Evolutionary conservation across 2,113 vertebrate species (phyloP).

Genomic region (Bagarius yarrelli): DNA sequence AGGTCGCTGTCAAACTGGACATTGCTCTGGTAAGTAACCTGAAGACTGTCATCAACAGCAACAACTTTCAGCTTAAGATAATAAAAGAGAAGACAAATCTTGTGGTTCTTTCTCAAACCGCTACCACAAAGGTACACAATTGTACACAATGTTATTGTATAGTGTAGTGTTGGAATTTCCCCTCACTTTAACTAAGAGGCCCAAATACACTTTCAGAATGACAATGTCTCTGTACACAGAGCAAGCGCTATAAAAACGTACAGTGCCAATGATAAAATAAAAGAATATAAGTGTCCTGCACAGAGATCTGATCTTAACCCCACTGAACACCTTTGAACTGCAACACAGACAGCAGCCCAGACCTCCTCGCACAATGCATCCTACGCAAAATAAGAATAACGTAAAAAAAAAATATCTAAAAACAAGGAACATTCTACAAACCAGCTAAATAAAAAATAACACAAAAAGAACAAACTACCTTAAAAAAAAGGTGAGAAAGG

Average conservation of each 20-base stretch:
- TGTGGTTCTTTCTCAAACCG: not conserved
- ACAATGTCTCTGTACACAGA: not conserved
- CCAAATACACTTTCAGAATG: not conserved
- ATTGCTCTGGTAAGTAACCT: conserved; percentile 78
- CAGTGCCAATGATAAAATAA: not conserved
- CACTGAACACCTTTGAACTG: not conserved
- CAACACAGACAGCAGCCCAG: not conserved
- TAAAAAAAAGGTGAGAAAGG: not conserved
- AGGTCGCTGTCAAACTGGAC: conserved; percentile 90
- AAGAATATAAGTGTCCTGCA: not conserved
- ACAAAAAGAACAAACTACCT: not conserved
- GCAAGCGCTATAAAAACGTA: not conserved
- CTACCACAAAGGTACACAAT: not conserved
- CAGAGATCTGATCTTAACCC: not conserved
- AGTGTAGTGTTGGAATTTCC: not conserved
- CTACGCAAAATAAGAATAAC: not conserved
- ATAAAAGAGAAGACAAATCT: not conserved
- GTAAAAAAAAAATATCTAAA: not conserved
- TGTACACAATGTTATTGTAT: not conserved
- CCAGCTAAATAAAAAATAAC: not conserved
- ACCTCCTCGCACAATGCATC: not conserved
- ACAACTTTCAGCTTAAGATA: conserved; percentile 84
- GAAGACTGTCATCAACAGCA: conserved; percentile 76
- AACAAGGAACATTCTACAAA: not conserved
- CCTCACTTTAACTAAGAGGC: not conserved